Percentiles rank a stretch among this genome's conserved stretches.
Conservation (phyloP, 2,113 vertebrate species). For the Ictalurus furcatus region DNA sequence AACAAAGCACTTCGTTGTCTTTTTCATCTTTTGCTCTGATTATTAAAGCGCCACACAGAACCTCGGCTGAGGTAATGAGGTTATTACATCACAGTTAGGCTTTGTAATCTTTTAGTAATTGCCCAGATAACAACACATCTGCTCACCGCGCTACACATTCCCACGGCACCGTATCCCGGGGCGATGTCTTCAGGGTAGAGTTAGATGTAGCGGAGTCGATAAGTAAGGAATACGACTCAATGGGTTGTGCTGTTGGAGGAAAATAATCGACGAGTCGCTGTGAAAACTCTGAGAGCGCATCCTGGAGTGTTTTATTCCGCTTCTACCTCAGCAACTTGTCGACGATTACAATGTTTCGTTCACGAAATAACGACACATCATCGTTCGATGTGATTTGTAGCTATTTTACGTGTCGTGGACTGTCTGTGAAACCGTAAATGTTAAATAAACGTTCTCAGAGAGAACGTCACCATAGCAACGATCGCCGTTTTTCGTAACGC, state of each 20-base stretch:
- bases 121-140: constrained; percentile 18
- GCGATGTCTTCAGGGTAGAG: background rate
- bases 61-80: constrained; percentile 37
- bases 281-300: background rate
- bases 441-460: background rate
- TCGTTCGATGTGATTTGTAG: no score
- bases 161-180: background rate
- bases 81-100: constrained; percentile 42
- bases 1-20: constrained; percentile 30
- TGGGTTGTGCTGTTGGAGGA: background rate
- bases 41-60: constrained; percentile 18
- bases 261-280: background rate
- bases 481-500: background rate
- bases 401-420: background rate
- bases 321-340: background rate
- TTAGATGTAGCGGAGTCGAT: background rate
- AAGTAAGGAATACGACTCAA: background rate
- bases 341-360: background rate
- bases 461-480: background rate
- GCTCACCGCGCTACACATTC: constrained; percentile 2
- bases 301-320: background rate
- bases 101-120: constrained; percentile 43
- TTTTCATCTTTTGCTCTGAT: background rate
- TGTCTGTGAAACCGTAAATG: background rate
- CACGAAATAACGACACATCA: background rate